Conservation (phyloP, 2,797 vertebrate species). For the Hydrolagus colliei region DNA sequence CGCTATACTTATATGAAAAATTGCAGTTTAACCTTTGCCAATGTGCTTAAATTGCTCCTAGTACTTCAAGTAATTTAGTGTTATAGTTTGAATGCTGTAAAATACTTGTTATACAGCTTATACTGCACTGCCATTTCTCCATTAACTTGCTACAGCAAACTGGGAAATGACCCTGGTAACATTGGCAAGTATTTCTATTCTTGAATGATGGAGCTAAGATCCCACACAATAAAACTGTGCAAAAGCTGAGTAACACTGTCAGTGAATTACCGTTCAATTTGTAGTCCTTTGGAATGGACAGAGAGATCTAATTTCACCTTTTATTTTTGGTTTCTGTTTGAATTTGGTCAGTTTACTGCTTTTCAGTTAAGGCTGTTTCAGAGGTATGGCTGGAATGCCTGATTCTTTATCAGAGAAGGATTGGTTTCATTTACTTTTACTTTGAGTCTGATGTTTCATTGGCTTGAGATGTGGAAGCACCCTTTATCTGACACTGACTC, state of each 20-base stretch:
- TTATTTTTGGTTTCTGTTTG: neutral
- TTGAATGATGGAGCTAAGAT: neutral
- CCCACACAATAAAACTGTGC: neutral
- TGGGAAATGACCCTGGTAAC: neutral
- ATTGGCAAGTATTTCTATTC: neutral
- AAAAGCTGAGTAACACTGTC: neutral
- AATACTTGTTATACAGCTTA: neutral
- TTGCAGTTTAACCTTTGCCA: too few relatives aligned
- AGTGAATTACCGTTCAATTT: slow-evolving; percentile 15
- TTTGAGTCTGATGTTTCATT: neutral
- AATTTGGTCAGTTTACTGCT: neutral
- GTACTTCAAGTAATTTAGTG: too few relatives aligned
- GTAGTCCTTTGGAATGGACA: slow-evolving; percentile 5
- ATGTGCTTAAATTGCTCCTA: too few relatives aligned
- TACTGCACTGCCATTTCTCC: neutral
- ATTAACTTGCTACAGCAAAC: neutral
- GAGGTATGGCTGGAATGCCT: slow-evolving; percentile 32
- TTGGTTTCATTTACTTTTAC: neutral
- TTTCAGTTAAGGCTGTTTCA: neutral
- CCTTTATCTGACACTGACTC: neutral
- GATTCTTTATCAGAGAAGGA: slow-evolving; percentile 29
- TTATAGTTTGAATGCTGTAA: neutral
- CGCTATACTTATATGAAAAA: too few relatives aligned
- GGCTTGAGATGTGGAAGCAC: neutral
- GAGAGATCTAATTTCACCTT: slow-evolving; percentile 30